Base-by-base conservation (phyloP, 2,888 invertebrate species). In the Miltochrista miniata region DNA sequence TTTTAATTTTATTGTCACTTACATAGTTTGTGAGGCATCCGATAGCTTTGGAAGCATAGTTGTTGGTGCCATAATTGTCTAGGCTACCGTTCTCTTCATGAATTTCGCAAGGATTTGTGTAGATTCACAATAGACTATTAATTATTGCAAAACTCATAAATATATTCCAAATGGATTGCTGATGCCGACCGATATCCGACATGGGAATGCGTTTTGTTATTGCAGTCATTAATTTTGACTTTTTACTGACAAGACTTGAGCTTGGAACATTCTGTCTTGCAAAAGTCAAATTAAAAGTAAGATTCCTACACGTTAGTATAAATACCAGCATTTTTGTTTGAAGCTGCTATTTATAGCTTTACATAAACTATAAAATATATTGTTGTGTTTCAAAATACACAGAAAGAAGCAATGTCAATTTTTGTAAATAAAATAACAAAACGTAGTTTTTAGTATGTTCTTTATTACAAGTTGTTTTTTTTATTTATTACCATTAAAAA, bases 11-110 rank as follows among this genome's bases (percentile, higher is more conserved):
- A 64, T 68, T 68, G 61, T 72, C 64, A 88, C 91, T 90, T 74
- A 92, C 92, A 92, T 88, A 64, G 87, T 87, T 85, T 92, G 91
- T 58, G 87, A 85, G 54, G 86, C 79, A 59, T 88, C 87, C 71
- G 85, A 72, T 57, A 90, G 82, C 74, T 90, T 89, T 53, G 86
- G 85, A 74, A 87, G 85, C 85, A 87, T 87, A 69, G 84, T 84
- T 51, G 81, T 79, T 61, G 87, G 83, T 79, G 87, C 86, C 85
- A 87, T 88, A 60, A 68, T 70, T 67, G 52, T 72, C 57, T 78
- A 81, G 64, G 69, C 65, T 67, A 76, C 60, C 61, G 76, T 62
- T 76, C 71, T 81, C 72, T 68, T 77, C 86, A 88, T 89, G 68
- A 83, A 88, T 81, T 78, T 70, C 56, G 68, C 56, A 55, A 71